A percentile compares a stretch with the other conserved stretches of the same genome.
Evolutionary conservation across 2,113 vertebrate species (phyloP).

Genomic region (Paramormyrops kingsleyae): DNA sequence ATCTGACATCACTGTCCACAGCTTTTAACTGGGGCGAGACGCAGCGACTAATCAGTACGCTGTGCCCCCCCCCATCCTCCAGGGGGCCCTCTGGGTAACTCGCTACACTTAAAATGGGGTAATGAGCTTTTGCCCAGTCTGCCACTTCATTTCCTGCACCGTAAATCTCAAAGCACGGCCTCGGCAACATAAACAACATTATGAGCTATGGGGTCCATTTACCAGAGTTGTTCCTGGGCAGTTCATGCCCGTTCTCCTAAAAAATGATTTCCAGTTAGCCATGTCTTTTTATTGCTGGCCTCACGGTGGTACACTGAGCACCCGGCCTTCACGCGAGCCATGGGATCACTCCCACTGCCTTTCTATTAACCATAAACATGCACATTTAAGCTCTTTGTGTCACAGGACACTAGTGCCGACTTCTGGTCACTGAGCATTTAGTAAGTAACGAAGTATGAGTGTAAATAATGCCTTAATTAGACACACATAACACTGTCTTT

Average conservation of each 20-base stretch:
- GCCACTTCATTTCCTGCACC: neutral
- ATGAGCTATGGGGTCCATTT: neutral
- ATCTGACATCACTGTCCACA: neutral
- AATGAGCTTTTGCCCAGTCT: neutral
- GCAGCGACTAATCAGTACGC: neutral
- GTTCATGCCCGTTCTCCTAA: neutral
- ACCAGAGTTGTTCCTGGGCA: neutral
- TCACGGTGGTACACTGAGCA: neutral
- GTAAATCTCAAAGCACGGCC: neutral
- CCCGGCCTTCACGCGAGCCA: neutral
- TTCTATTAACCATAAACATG: neutral
- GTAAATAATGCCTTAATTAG: constrained; percentile 48
- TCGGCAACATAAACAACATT: neutral
- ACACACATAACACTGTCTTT: constrained; percentile 50
- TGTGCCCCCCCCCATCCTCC: neutral
- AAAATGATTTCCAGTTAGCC: neutral
- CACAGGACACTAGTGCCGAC: neutral
- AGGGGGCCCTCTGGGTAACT: neutral
- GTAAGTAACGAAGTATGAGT: neutral
- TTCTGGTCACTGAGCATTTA: neutral
- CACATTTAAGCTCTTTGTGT: neutral
- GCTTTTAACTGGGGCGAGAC: neutral
- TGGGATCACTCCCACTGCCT: neutral
- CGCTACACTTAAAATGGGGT: neutral
- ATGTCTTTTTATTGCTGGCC: neutral